A percentile compares a stretch with the other conserved stretches of the same genome.
These are phyloP conservation scores for Branchipolynoe longqiensis DNA, from an alignment of 2,888 invertebrate genomes.

Conservation along the genomic window DNA sequence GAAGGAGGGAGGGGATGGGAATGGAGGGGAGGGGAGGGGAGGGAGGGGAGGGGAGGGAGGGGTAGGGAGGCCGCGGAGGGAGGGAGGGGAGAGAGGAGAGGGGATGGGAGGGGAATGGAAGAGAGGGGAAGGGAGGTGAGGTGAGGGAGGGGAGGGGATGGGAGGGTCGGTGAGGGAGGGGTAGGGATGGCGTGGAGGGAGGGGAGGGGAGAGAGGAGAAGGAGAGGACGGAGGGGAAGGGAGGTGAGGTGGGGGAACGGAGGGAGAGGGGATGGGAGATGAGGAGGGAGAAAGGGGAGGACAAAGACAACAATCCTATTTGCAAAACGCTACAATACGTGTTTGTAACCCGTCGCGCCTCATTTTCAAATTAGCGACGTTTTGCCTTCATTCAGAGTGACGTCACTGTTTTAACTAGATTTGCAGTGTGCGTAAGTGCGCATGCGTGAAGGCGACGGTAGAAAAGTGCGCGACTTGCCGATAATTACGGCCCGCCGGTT, in stretches of 20 bases:
- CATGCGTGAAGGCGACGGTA: too few relatives aligned
- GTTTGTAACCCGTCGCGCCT: too few relatives aligned
- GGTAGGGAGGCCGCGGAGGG: neutral
- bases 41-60: slow-evolving; percentile 14
- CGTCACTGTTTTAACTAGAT: too few relatives aligned
- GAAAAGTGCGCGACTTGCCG: too few relatives aligned
- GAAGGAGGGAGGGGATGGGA: slow-evolving; percentile 17
- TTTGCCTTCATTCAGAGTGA: too few relatives aligned
- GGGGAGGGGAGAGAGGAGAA: slow-evolving; percentile 4
- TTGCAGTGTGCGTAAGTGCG: too few relatives aligned
- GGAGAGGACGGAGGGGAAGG: neutral
- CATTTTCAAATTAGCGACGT: too few relatives aligned
- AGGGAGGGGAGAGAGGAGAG: neutral
- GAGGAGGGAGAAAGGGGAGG: neutral
- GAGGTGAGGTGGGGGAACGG: neutral
- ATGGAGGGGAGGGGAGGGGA: slow-evolving; percentile 51
- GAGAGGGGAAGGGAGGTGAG: neutral
- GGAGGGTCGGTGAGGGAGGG: neutral
- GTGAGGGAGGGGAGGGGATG: neutral
- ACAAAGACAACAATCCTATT: too few relatives aligned
- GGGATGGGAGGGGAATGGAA: neutral
- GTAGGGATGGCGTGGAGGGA: neutral
- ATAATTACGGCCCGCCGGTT: too few relatives aligned
- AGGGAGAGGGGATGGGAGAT: neutral
- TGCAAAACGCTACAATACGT: too few relatives aligned